Evolutionary conservation across 2,113 vertebrate species (phyloP).

Genomic region (Montifringilla adamsi): DNA sequence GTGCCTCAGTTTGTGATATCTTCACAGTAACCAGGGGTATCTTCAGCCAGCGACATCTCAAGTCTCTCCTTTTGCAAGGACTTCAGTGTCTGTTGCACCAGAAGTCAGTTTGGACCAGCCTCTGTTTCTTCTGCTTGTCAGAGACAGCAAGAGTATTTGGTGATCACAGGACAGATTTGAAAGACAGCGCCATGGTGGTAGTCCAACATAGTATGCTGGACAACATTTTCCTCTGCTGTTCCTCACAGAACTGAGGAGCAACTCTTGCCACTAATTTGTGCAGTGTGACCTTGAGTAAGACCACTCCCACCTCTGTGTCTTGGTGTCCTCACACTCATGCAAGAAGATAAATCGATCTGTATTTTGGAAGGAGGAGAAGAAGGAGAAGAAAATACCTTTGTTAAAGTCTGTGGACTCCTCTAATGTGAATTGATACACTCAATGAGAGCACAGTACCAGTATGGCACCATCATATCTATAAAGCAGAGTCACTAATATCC

Average conservation of each 20-base stretch:
- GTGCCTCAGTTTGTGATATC: slow-evolving; percentile 40
- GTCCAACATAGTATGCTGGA: background rate
- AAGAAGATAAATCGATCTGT: background rate
- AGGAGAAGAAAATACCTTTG: background rate
- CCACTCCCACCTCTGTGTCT: background rate
- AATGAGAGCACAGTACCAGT: background rate
- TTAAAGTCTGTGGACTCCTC: background rate
- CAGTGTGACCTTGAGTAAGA: background rate
- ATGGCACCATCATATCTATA: background rate
- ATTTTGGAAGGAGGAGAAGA: background rate
- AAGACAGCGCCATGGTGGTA: background rate
- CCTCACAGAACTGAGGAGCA: background rate
- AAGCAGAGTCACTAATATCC: background rate
- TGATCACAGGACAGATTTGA: background rate
- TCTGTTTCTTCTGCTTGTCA: background rate
- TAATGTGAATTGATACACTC: background rate
- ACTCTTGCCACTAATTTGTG: background rate
- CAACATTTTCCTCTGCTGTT: background rate
- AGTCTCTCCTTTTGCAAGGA: background rate
- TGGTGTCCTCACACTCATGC: background rate
- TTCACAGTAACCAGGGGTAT: slow-evolving; percentile 67
- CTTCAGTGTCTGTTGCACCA: background rate
- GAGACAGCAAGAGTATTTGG: background rate
- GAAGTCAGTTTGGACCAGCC: background rate
- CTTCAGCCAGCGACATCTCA: background rate